Percentiles rank a stretch among this genome's conserved stretches.
These are phyloP conservation scores for Threskiornis aethiopicus DNA, from an alignment of 2,797 vertebrate genomes.

Conservation along the genomic window DNA sequence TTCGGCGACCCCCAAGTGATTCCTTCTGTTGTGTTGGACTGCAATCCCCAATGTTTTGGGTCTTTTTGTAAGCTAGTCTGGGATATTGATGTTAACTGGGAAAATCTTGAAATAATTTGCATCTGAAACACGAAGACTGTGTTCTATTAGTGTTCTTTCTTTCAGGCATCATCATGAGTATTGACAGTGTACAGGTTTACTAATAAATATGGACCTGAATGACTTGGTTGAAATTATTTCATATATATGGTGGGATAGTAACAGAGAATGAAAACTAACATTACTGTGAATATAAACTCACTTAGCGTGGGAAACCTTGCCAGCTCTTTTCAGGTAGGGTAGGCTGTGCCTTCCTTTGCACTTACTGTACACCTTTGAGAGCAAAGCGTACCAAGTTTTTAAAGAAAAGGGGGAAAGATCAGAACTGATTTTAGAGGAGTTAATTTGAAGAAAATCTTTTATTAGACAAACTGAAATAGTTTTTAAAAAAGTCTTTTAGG, in stretches of 20 bases:
- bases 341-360: neutral
- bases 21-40: neutral
- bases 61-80: neutral
- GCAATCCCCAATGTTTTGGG: neutral
- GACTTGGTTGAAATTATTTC: neutral
- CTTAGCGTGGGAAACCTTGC: neutral
- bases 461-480: neutral
- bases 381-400: neutral
- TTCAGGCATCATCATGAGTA: neutral
- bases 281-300: neutral
- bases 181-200: neutral
- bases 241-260: neutral
- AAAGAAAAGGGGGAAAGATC: neutral
- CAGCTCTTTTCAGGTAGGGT: neutral
- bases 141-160: conserved; percentile 33
- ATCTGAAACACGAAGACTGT: conserved; percentile 49
- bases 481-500: neutral
- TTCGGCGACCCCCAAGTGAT: neutral
- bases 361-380: neutral
- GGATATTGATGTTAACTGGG: neutral
- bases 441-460: neutral
- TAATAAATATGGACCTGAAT: conserved; percentile 54
- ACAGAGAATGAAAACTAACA: neutral
- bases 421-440: neutral
- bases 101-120: neutral